Percentiles rank a stretch among this genome's conserved stretches.
Conservation (phyloP, 2,113 vertebrate species). For the Sander vitreus region DNA sequence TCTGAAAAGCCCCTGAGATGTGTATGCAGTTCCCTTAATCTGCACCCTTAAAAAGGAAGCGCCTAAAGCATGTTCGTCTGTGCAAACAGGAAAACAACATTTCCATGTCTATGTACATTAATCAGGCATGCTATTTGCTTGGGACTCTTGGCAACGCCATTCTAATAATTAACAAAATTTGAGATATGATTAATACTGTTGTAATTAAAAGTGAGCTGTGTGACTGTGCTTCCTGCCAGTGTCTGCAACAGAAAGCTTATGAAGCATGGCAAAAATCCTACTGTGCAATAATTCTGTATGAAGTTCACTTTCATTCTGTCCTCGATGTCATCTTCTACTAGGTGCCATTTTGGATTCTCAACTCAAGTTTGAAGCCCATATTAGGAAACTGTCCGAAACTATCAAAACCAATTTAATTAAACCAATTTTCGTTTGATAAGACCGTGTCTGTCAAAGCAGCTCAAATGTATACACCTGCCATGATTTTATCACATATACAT, state of each 20-base stretch:
- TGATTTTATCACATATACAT: too few species aligned
- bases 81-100: conserved; percentile 19
- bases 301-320: neutral
- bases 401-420: neutral
- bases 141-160: neutral
- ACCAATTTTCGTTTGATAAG: neutral
- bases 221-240: neutral
- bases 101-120: conserved; percentile 4
- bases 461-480: neutral
- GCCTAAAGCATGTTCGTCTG: conserved; percentile 24
- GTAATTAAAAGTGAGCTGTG: conserved; percentile 3
- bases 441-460: neutral
- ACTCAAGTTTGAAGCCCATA: neutral
- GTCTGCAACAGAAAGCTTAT: conserved; percentile 8
- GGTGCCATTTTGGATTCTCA: neutral
- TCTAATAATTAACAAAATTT: neutral
- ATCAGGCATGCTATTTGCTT: conserved; percentile 23
- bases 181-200: conserved; percentile 22
- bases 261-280: neutral
- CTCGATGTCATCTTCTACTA: neutral
- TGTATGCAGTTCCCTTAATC: conserved; percentile 16
- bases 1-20: conserved; percentile 16
- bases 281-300: neutral
- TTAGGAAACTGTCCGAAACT: neutral
- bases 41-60: neutral